Conservation (phyloP, 1,140 invertebrate genomes). For the Telenomus remus region DNA sequence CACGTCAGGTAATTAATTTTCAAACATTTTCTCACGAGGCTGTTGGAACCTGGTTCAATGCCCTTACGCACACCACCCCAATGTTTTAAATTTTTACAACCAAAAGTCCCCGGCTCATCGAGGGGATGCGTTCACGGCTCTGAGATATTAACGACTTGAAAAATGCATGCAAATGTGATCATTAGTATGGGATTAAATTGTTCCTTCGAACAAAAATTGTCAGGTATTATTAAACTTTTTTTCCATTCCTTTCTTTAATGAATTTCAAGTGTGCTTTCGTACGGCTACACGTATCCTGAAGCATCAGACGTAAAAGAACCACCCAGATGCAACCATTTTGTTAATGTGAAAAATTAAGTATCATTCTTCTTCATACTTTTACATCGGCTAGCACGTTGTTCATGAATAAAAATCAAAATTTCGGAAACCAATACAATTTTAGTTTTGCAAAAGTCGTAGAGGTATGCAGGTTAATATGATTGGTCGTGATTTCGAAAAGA, state of each 20-base stretch:
- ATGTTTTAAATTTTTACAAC: slow-evolving; percentile 44
- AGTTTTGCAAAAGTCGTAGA: slow-evolving; percentile 11
- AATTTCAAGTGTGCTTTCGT: slow-evolving; percentile 40
- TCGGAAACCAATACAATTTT: too few species aligned
- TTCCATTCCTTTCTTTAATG: not conserved
- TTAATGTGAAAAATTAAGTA: too few species aligned
- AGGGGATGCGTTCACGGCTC: slow-evolving; percentile 30
- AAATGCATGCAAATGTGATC: slow-evolving; percentile 56
- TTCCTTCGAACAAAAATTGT: not conserved
- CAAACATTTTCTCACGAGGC: slow-evolving; percentile 37
- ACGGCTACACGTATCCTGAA: not conserved
- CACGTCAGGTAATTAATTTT: slow-evolving; percentile 47
- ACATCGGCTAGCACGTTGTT: too few species aligned
- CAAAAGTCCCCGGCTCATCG: slow-evolving; percentile 28
- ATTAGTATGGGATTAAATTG: slow-evolving; percentile 52
- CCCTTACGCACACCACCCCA: slow-evolving; percentile 40
- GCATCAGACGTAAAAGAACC: too few species aligned
- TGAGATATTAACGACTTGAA: slow-evolving; percentile 51
- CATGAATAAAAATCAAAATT: too few species aligned
- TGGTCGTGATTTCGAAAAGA: slow-evolving; percentile 68
- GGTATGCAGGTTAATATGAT: slow-evolving; percentile 64
- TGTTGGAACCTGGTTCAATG: slow-evolving; percentile 29
- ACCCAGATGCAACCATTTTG: too few species aligned
- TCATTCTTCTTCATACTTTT: too few species aligned
- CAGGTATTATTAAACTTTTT: too few species aligned